These are phyloP conservation scores for Plagiodera versicolora DNA, from an alignment of 2,888 invertebrate genomes.

Conservation along the genomic window DNA sequence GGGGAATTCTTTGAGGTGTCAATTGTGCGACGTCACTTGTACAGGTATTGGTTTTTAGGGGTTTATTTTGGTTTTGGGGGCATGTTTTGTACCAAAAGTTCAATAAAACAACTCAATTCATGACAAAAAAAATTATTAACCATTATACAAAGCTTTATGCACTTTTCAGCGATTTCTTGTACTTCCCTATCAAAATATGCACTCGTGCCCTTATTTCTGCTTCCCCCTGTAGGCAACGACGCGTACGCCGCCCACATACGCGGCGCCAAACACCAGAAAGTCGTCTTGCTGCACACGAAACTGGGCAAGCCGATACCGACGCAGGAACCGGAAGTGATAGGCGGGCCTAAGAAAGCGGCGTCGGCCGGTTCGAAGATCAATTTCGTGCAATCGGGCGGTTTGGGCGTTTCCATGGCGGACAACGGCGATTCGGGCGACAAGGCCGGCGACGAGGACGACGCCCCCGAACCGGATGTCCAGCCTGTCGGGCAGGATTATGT, in stretches of 20 bases:
- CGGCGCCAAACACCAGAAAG: slow-evolving; percentile 98
- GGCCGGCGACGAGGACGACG: slow-evolving; percentile 56
- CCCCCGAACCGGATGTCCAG: slow-evolving; percentile 78
- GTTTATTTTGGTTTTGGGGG: not conserved
- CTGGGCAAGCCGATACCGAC: slow-evolving; percentile 97
- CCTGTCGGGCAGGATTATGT: slow-evolving; percentile 97
- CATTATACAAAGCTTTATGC: too few species aligned
- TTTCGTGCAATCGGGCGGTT: slow-evolving; percentile 78
- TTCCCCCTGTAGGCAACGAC: slow-evolving; percentile 75
- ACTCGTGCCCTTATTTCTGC: too few species aligned
- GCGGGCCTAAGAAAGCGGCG: slow-evolving; percentile 57
- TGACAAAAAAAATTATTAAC: too few species aligned
- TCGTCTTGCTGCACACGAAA: slow-evolving; percentile 93
- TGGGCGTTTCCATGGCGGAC: slow-evolving; percentile 59
- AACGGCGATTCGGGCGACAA: slow-evolving; percentile 55
- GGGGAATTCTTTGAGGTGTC: slow-evolving; percentile 82
- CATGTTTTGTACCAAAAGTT: too few species aligned
- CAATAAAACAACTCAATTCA: too few species aligned
- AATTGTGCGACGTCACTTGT: slow-evolving; percentile 97
- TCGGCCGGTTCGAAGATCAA: slow-evolving; percentile 78
- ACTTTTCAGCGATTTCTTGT: too few species aligned
- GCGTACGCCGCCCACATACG: slow-evolving; percentile 98
- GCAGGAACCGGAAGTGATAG: slow-evolving; percentile 88
- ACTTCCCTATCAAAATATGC: too few species aligned
- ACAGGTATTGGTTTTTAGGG: slow-evolving; percentile 62